Base-by-base conservation (phyloP, 2,888 invertebrate species). In the Drosophila picticornis region DNA sequence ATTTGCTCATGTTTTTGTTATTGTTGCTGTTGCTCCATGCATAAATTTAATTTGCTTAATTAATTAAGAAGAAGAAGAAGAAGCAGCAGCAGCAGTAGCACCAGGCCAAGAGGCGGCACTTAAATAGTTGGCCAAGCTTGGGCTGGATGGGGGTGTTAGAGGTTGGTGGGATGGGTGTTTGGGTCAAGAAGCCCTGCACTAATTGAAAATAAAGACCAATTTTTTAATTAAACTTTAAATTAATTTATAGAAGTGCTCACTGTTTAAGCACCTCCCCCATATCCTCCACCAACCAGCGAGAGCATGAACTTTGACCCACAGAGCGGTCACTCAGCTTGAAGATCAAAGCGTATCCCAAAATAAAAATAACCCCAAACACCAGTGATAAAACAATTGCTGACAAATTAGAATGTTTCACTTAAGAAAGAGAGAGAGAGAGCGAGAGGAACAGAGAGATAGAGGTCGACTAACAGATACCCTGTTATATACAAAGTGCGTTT, bases 191-290 rank as follows among this genome's bases (percentile, higher is more conserved):
- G 70, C 58, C 63, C 31, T 53, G 65, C 64, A 72, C 87, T 90
- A 86, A 86, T 86, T 86, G 86, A 86, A 86, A 86, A 86, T 86
- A 86, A 86, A 83, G 86, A 84, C 87, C 86, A 86, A 88, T 90
- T 86, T 90, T 86, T 90, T 86, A 90, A 86, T 86, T 86, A 90
- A 86, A 90, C 81, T 90, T 86, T 86, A 86, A 86, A 90, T 86
- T 86, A 86, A 90, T 86, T 90, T 90, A 86, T 86, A 86, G 87
- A 88, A 85, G 90, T 90, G 88, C 71, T 80, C 57, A 51, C 29
- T 29, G 51, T 29, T 29, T 19, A 13, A 38, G 40, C 5, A 38
- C 29, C 36, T 25, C 16, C 29, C 9, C 25, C 22, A 16, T 25
- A 16, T 16, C 46, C 16, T 9, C 9, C 46, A 16, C 46, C 16